A percentile compares a stretch with the other conserved stretches of the same genome.
Conservation (phyloP, 2,113 vertebrate species). For the Nasalis larvatus region DNA sequence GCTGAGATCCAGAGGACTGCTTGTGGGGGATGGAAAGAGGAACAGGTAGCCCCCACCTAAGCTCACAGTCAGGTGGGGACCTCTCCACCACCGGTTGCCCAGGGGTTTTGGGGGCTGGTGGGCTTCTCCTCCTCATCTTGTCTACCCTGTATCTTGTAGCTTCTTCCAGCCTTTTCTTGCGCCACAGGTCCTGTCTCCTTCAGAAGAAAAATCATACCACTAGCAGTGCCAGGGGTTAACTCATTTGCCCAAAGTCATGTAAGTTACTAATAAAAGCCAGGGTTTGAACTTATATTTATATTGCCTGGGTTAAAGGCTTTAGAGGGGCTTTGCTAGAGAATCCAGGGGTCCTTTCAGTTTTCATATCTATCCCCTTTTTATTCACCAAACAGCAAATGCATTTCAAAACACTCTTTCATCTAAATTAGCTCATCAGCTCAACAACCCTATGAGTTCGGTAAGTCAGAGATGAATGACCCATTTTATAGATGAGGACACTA, state of each 20-base stretch:
- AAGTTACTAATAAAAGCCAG: background rate
- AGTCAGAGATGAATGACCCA: background rate
- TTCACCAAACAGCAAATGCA: background rate
- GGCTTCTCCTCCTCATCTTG: background rate
- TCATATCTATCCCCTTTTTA: background rate
- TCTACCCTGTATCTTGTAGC: background rate
- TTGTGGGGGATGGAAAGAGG: background rate
- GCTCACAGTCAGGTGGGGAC: background rate
- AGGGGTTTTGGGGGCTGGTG: background rate
- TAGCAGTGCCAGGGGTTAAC: background rate
- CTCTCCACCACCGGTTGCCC: background rate
- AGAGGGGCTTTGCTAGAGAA: background rate
- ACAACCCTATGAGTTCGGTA: background rate
- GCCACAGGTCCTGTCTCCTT: background rate
- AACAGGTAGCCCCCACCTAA: background rate
- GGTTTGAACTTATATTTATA: background rate
- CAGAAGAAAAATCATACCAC: slow-evolving; percentile 23
- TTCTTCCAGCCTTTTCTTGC: background rate
- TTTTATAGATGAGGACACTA: background rate
- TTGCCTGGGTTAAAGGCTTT: background rate
- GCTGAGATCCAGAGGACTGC: slow-evolving; percentile 34
- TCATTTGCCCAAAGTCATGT: background rate
- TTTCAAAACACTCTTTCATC: background rate
- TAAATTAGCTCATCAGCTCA: background rate
- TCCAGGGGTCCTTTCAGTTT: background rate